Base-by-base conservation (phyloP, 2,113 vertebrate species). In the Calonectris borealis region DNA sequence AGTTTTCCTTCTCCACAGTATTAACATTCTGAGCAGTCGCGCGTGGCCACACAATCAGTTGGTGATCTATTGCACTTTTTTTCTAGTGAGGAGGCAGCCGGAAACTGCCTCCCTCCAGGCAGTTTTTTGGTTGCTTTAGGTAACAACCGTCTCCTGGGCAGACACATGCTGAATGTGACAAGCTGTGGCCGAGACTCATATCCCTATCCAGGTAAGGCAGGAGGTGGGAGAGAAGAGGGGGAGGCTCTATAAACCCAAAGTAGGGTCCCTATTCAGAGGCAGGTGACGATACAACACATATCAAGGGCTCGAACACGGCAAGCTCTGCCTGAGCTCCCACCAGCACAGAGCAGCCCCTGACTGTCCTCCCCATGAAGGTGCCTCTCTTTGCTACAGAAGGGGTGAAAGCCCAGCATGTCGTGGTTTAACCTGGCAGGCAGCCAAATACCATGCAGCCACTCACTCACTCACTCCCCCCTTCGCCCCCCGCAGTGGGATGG, bases 301-400 rank as follows among this genome's bases (percentile, higher is more conserved):
- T 1, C 6, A 4, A 60, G 25, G 46, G n/a, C 2, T 16, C 13
- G 60, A 46, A 42, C 13, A 20, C 0, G 0, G 42, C 8, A 26
- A 85, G n/a, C n/a, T 70, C 42, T 70, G 51, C 48, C 49, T 5
- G 38, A 82, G 57, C 62, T 66, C 42, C 58, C 64, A 55, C 20
- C 27, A 34, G 77, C 6, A 49, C 36, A 46, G 32, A 52, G 46
- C 72, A 86, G 29, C 5, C 14, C 60, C 77, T 19, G 64, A 22
- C n/a, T 18, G 24, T 27, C 36, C 46, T 61, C 40, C 34, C 40
- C 14, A 9, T 2, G 8, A 62, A 48, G 38, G 17, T 19, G 51
- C 21, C 46, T 54, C 29, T 62, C 64, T 22, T 7, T 38, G 70
- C 85, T 10, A 21, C 22, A 62, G 57, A 60, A 36, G 3, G 29